phyloP scores from a whole-genome alignment of 2,888 invertebrate species.

The Sepioteuthis lessoniana region DNA sequence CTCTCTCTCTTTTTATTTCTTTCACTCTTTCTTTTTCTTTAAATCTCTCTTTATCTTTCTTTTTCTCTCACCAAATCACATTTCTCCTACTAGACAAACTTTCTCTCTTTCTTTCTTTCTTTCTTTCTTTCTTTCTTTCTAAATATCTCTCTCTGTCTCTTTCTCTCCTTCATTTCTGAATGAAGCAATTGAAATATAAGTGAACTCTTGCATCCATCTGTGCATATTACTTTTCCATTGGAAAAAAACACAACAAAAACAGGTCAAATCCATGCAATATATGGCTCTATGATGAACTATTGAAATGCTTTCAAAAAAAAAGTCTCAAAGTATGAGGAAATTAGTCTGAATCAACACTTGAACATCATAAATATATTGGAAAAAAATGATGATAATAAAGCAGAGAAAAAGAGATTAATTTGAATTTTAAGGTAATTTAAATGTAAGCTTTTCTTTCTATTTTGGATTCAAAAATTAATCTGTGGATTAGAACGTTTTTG shows the following conservation, averaged over 20 bases:
- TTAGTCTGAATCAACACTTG: not conserved
- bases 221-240: not conserved
- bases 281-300: not conserved
- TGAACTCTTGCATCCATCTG: not conserved
- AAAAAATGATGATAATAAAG: too few species aligned
- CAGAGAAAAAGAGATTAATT: not conserved
- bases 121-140: not conserved
- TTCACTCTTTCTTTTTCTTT: too few species aligned
- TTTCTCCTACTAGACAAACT: too few species aligned
- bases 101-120: not conserved
- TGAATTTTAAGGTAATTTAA: not conserved
- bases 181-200: not conserved
- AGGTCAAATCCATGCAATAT: not conserved
- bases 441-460: not conserved
- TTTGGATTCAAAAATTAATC: too few species aligned
- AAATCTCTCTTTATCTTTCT: too few species aligned
- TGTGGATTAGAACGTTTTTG: too few species aligned
- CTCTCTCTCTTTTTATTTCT: too few species aligned
- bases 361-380: not conserved
- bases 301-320: not conserved
- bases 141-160: too few species aligned
- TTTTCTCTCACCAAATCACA: too few species aligned
- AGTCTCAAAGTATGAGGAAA: not conserved
- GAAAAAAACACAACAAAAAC: not conserved
- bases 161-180: not conserved